These are phyloP conservation scores for Mimas tiliae DNA, from an alignment of 2,888 invertebrate genomes.

Conservation along the genomic window DNA sequence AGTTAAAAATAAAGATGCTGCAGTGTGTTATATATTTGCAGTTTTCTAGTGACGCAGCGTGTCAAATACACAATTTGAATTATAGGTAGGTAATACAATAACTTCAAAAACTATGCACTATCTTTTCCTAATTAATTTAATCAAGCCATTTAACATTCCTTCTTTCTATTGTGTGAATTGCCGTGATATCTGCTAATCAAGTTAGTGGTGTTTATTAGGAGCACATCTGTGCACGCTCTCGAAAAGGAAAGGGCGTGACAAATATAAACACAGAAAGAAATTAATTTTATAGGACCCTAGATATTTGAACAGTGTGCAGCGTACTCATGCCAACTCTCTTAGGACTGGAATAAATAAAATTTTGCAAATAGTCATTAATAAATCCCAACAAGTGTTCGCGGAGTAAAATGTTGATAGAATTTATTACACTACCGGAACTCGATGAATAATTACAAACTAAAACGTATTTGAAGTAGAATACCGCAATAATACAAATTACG, in stretches of 20 bases:
- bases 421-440: constrained; percentile 5
- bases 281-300: constrained; percentile 9
- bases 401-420: constrained; percentile 1
- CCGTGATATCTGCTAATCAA: constrained; percentile 12
- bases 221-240: constrained; percentile 15
- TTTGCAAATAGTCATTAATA: constrained; percentile 10
- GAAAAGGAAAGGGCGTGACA: constrained; percentile 8
- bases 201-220: constrained; percentile 8
- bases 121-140: no score
- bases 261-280: constrained; percentile 16
- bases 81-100: no score
- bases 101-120: no score
- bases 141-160: background rate
- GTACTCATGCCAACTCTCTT: constrained; percentile 8
- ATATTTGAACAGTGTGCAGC: constrained; percentile 1
- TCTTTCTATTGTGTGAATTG: background rate
- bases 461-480: constrained; percentile 6
- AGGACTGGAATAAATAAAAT: constrained; percentile 14
- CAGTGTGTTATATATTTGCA: background rate
- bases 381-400: constrained; percentile 8
- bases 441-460: constrained; percentile 7
- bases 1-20: background rate
- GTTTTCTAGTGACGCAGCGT: background rate
- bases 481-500: constrained; percentile 11
- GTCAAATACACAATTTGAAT: no score